phyloP scores from a whole-genome alignment of 2,113 vertebrate genomes.

The Sinocyclocheilus anophthalmus region DNA sequence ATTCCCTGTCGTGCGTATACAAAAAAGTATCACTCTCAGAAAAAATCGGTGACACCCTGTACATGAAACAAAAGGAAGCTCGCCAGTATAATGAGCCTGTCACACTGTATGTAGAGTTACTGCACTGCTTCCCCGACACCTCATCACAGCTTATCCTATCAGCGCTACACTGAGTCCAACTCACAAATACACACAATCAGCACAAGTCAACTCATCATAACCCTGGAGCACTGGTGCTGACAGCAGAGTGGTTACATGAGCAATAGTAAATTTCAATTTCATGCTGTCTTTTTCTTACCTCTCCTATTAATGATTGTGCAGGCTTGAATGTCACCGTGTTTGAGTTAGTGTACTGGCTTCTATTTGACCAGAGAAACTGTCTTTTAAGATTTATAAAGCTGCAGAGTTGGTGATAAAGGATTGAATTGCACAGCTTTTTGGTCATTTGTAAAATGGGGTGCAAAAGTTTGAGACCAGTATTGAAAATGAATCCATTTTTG shows the following conservation, averaged over 20 bases:
- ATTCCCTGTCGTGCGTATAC: no score
- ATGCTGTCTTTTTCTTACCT: conserved; percentile 34
- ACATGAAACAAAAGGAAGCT: conserved; percentile 31
- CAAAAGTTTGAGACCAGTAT: neutral
- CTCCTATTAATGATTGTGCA: conserved; percentile 23
- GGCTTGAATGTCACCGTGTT: neutral
- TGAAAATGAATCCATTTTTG: neutral
- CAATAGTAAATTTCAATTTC: conserved; percentile 42
- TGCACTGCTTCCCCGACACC: conserved; percentile 20
- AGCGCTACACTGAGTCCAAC: no score
- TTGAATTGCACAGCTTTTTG: neutral
- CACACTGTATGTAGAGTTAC: conserved; percentile 29
- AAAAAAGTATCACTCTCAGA: no score
- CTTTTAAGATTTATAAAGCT: conserved; percentile 5
- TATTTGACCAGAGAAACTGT: conserved; percentile 12
- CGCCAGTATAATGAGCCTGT: conserved; percentile 35
- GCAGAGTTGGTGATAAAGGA: neutral
- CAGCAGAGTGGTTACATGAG: no score
- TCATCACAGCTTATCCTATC: no score
- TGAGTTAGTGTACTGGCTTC: conserved; percentile 5
- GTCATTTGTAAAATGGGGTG: neutral
- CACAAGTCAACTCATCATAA: no score
- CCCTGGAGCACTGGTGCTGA: no score
- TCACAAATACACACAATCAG: no score
- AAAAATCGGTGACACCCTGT: no score